Evolutionary conservation across 2,113 vertebrate species (phyloP), one percentile per base, ranked within the genome.

Genomic region (Mixornis gularis): DNA sequence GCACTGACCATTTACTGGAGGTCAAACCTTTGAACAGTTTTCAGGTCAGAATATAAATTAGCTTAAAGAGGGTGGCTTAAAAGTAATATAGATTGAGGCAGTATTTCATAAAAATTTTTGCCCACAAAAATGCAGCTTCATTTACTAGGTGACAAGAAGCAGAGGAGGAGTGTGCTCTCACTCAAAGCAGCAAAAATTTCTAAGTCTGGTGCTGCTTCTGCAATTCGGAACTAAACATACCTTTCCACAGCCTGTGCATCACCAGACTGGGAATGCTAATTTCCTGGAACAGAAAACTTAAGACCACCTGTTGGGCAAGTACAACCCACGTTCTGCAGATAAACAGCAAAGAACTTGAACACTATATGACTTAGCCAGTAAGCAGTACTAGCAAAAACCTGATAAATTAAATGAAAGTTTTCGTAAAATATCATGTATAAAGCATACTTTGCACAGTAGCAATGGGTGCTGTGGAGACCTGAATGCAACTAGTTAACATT

Each of bases 401-500:
- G 8, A 72, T 20, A 7, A 81, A 65, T 48, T 2, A 81, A 84
- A 84, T 19, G 2, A 12, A 66, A 58, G 25, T 17, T 74, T 73
- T 30, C 44, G 22, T 53, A 66, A 65, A 70, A 9, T 49, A 66
- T 5, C 9, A 40, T 4, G 3, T 12, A 65, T 49, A 56, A 12
- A 85, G 34, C 2, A 1, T 36, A 44, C 25, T 62, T 29, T 29
- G 43, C 26, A 62, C 13, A 53, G 22, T 49, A 81, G 80, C 22
- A 21, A 66, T 3, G 11, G 2, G 3, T 27, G 25, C 41, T 56
- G 17, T 34, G n/a, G 9, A 34, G 25, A 87, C 16, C 9, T 14
- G 12, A 56, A 65, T 0, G 1, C 0, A 1, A 48, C 18, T 30
- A 46, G 18, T 53, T 58, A 58, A 73, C 2, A 24, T 6, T 46